Base-by-base conservation (phyloP, 2,113 vertebrate species). In the Tinamus guttatus region DNA sequence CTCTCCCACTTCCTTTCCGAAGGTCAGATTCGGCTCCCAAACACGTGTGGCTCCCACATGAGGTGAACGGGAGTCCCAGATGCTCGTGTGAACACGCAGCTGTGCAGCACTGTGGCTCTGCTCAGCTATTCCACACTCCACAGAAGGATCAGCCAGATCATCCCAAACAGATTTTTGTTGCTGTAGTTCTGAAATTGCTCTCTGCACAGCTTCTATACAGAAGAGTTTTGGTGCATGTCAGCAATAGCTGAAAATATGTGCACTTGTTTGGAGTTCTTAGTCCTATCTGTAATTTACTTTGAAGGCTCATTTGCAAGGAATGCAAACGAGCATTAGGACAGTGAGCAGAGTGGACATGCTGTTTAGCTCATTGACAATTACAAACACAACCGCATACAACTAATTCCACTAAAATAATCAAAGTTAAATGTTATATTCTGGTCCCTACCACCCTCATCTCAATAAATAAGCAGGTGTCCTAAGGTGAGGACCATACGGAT, bases 1-100 rank as follows among this genome's bases (percentile, higher is more conserved):
- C 70, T 11, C 69, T 75, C 93, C 90, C 90, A 92, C 92, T 97
- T 96, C 96, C 96, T 96, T 27, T 76, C 40, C 49, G 64, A 34
- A 86, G 92, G 83, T 94, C 96, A 89, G 2, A 56, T 47, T 43
- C 93, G 73, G 77, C 80, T 89, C 83, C 69, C 43, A 43, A n/a
- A 90, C 92, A 78, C 13, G 80, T 91, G 82, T 71, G n/a, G 59
- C 3, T 94, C 91, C 92, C 90, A 73, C 15, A 81, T 2, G 82
- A 76, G 78, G 88, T 45, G 74, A 28, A 20, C 52, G 69, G 69
- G 62, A 94, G 83, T 71, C 81, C 92, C 95, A 96, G 92, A 92
- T 84, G 93, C 86, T 90, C 77, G 2, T 12, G 74, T 89, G 64
- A 45, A 11, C 38, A 25, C 17, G 22, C 88, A 94, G 93, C 92